Percentiles rank a stretch among this genome's conserved stretches.
Conservation (phyloP, 2,888 invertebrate genomes). For the Helleia helle region DNA sequence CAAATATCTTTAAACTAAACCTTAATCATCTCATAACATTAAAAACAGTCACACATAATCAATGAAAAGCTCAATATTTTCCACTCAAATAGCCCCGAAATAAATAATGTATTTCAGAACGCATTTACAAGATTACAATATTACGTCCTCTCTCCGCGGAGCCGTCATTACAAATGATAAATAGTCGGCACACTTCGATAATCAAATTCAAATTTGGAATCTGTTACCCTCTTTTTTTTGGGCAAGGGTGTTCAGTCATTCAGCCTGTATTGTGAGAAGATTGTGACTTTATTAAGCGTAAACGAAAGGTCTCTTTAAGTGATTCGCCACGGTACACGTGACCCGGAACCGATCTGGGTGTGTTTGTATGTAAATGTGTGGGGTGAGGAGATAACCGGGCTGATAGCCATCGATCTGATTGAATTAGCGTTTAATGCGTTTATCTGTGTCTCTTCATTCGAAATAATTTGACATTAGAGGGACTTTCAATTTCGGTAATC, state of each 20-base stretch:
- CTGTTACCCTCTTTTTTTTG: slow-evolving; percentile 61
- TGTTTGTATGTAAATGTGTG: slow-evolving; percentile 48
- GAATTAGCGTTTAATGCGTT: slow-evolving; percentile 57
- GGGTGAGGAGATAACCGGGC: slow-evolving; percentile 62
- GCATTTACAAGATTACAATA: slow-evolving; percentile 71
- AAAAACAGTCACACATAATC: slow-evolving; percentile 42
- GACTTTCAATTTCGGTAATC: too few species aligned
- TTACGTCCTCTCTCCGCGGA: slow-evolving; percentile 50
- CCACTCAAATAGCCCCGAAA: slow-evolving; percentile 53
- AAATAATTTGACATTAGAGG: slow-evolving; percentile 8
- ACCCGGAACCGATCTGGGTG: slow-evolving; percentile 73
- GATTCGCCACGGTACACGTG: slow-evolving; percentile 77
- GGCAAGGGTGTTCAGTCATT: slow-evolving; percentile 41
- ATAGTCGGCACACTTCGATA: slow-evolving; percentile 72
- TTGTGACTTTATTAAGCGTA: slow-evolving; percentile 72
- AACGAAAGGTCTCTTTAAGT: slow-evolving; percentile 63
- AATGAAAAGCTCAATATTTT: slow-evolving; percentile 59
- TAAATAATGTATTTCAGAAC: slow-evolving; percentile 62
- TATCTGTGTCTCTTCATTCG: slow-evolving; percentile 13
- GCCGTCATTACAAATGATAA: slow-evolving; percentile 71
- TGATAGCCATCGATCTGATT: slow-evolving; percentile 63
- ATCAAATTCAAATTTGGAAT: slow-evolving; percentile 75
- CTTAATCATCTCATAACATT: slow-evolving; percentile 7
- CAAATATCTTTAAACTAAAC: too few species aligned
- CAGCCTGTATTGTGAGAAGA: slow-evolving; percentile 67